These are phyloP conservation scores for Microplitis mediator DNA, from an alignment of 1,140 invertebrate species.

Conservation along the genomic window DNA sequence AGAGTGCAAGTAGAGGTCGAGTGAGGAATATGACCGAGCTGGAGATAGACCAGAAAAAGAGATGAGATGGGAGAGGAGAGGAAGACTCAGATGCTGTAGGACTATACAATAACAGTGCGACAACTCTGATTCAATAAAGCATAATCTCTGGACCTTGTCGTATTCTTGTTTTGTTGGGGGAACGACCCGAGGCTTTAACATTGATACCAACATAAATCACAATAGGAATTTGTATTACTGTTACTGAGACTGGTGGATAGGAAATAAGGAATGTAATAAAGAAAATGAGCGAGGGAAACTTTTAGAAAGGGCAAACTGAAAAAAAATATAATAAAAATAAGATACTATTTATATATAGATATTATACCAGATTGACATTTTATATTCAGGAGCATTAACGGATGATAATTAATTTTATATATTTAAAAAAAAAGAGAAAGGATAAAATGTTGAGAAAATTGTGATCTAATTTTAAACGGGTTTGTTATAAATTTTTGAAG, in stretches of 20 bases:
- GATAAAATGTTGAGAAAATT: too few species aligned
- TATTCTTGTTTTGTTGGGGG: conserved; percentile 11
- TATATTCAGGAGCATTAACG: too few species aligned
- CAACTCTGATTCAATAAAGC: conserved; percentile 40
- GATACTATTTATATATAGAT: not conserved
- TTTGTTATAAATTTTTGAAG: too few species aligned
- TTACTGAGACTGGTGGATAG: conserved; percentile 61
- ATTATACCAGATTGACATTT: too few species aligned
- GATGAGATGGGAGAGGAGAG: not conserved
- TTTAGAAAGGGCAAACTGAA: not conserved
- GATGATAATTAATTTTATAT: too few species aligned
- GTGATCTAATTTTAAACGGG: too few species aligned
- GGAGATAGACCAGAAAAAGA: not conserved
- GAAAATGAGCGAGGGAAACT: conserved; percentile 56
- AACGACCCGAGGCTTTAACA: conserved; percentile 50
- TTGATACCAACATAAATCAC: conserved; percentile 65
- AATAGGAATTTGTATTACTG: conserved; percentile 66
- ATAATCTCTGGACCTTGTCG: conserved; percentile 37
- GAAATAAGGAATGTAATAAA: conserved; percentile 66
- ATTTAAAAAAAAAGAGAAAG: too few species aligned
- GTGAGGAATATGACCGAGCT: too few species aligned
- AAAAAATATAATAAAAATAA: not conserved
- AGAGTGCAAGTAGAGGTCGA: too few species aligned
- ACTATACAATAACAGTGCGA: conserved; percentile 33
- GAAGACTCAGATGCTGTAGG: conserved; percentile 3